Percentiles rank a stretch among this genome's conserved stretches.
These are phyloP conservation scores for Gallinago media DNA, from an alignment of 2,113 vertebrate species.

Conservation along the genomic window DNA sequence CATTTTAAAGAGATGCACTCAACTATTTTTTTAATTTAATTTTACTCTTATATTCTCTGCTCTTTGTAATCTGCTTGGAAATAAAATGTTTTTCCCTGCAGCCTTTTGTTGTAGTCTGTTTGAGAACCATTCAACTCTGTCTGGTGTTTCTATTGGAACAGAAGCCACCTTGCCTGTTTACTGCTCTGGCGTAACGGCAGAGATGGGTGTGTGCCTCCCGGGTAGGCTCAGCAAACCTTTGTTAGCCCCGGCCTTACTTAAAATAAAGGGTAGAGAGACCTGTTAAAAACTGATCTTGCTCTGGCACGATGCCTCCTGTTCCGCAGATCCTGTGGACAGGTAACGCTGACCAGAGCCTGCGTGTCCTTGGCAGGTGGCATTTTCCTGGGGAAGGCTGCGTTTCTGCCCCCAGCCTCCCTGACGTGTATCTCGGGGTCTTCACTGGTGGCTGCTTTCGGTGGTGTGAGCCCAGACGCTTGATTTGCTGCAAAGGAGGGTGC, in stretches of 20 bases:
- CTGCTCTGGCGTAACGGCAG: background rate
- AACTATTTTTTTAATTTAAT: slow-evolving; percentile 76
- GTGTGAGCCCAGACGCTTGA: background rate
- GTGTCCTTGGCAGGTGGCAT: accelerated
- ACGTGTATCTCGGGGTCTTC: background rate
- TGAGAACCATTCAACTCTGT: slow-evolving; percentile 40
- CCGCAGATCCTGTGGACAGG: background rate
- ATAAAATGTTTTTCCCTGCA: slow-evolving; percentile 75
- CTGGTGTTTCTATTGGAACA: slow-evolving; percentile 18
- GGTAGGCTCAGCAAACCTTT: background rate
- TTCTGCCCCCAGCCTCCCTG: accelerated
- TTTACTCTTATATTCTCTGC: slow-evolving; percentile 74
- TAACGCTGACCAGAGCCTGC: accelerated
- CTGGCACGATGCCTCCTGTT: background rate
- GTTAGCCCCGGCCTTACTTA: background rate
- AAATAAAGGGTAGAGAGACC: background rate
- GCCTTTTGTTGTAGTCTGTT: slow-evolving; percentile 68
- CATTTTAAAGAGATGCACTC: slow-evolving; percentile 74
- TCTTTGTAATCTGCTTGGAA: slow-evolving; percentile 76
- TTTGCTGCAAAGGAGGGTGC: background rate
- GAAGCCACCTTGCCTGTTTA: background rate
- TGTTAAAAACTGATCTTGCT: background rate
- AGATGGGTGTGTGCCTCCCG: background rate
- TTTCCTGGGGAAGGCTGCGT: background rate
- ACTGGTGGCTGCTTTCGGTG: accelerated